A percentile compares a stretch with the other conserved stretches of the same genome.
These are phyloP conservation scores for Oceanodroma leucorhoa DNA, from an alignment of 2,797 vertebrate species.

Conservation along the genomic window DNA sequence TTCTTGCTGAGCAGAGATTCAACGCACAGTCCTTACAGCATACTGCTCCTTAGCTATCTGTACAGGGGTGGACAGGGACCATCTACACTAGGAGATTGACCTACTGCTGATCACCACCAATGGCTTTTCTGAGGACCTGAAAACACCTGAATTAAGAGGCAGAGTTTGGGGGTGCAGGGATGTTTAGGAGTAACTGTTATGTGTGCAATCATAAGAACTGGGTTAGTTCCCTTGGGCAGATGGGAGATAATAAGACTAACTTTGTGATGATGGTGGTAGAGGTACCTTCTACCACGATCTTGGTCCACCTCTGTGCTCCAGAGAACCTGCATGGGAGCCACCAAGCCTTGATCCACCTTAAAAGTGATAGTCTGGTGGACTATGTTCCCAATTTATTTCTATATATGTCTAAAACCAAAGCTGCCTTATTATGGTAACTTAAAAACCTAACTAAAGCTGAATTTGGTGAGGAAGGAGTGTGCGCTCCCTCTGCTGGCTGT, in stretches of 20 bases:
- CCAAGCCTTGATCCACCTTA: neutral
- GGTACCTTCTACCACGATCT: neutral
- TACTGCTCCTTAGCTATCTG: neutral
- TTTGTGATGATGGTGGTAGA: neutral
- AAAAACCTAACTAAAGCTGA: neutral
- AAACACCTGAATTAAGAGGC: neutral
- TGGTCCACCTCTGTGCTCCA: neutral
- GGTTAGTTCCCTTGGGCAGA: neutral
- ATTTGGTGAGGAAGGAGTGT: neutral
- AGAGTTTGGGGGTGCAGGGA: neutral
- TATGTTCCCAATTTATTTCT: neutral
- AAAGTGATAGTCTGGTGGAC: neutral
- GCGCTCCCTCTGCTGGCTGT: constrained; percentile 7
- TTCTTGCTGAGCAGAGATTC: neutral
- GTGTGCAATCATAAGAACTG: neutral
- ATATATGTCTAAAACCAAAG: neutral
- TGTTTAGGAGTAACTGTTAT: neutral
- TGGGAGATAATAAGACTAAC: neutral
- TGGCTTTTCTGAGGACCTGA: neutral
- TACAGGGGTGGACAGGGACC: neutral
- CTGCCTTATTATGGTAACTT: neutral
- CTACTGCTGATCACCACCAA: neutral
- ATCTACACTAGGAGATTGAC: neutral
- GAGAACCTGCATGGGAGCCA: neutral
- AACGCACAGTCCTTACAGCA: neutral